phyloP scores from a whole-genome alignment of 2,113 vertebrate genomes.

The Anser brachyrhynchus region DNA sequence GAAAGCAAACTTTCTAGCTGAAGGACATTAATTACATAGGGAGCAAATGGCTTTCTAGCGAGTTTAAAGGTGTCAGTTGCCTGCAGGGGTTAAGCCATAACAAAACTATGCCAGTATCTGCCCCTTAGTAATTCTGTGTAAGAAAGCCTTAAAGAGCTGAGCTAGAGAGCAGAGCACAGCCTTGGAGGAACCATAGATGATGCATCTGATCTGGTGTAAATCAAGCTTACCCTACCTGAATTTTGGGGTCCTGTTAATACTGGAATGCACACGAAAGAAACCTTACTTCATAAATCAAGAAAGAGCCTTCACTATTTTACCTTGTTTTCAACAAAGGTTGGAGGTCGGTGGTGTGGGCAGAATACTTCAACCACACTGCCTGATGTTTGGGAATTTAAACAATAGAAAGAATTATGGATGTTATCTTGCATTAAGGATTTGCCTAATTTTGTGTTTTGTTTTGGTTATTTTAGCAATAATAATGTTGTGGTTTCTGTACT shows the following conservation, averaged over 20 bases:
- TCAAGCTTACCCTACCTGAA: background rate
- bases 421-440: background rate
- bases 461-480: conserved; percentile 1
- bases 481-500: conserved; percentile 1
- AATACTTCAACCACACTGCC: background rate
- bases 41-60: conserved; percentile 25
- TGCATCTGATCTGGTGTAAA: background rate
- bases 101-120: background rate
- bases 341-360: background rate
- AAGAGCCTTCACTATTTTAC: background rate
- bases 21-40: conserved; percentile 2
- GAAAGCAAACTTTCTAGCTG: conserved; percentile 46
- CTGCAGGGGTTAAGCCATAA: too few relatives aligned
- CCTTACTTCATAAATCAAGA: background rate
- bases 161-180: background rate
- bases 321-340: background rate
- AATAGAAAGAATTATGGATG: background rate
- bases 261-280: background rate
- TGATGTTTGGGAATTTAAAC: background rate
- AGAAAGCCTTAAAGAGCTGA: background rate
- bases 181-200: background rate
- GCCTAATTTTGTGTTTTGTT: background rate
- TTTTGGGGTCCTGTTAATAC: background rate
- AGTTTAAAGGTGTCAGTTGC: background rate
- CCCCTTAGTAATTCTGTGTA: background rate